A percentile compares a stretch with the other conserved stretches of the same genome.
These are phyloP conservation scores for Scrobipalpa atriplicella DNA, from an alignment of 2,888 invertebrate genomes.

Conservation along the genomic window DNA sequence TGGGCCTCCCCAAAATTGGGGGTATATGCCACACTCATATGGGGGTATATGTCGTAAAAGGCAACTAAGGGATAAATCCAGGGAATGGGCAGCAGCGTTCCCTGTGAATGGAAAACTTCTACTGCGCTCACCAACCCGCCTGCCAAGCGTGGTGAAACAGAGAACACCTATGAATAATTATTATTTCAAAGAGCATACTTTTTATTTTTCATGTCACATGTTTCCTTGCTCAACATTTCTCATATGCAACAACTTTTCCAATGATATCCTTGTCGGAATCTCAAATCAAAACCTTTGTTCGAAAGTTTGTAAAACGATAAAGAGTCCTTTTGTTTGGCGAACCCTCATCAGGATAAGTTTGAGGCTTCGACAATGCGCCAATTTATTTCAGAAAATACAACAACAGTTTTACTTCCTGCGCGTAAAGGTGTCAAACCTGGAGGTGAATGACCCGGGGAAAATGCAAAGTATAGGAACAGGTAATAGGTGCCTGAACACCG, in stretches of 20 bases:
- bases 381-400: neutral
- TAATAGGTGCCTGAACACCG: neutral
- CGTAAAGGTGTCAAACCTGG: neutral
- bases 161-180: too few relatives aligned
- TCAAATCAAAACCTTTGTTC: neutral
- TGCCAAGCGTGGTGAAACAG: too few relatives aligned
- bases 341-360: conserved; percentile 5
- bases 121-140: too few relatives aligned
- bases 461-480: too few relatives aligned
- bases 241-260: too few relatives aligned
- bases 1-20: too few relatives aligned
- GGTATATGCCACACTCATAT: too few relatives aligned
- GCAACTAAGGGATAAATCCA: too few relatives aligned
- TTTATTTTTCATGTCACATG: neutral
- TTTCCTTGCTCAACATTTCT: too few relatives aligned
- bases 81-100: too few relatives aligned
- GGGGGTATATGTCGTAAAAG: too few relatives aligned
- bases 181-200: neutral
- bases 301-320: neutral
- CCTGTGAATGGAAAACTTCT: too few relatives aligned
- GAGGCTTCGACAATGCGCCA: neutral
- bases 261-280: neutral
- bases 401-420: conserved; percentile 1
- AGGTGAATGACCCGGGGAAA: neutral
- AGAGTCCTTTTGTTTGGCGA: neutral